A percentile compares a stretch with the other conserved stretches of the same genome.
Evolutionary conservation across 2,888 invertebrate species (phyloP).

Genomic region (Meandrusa payeni): DNA sequence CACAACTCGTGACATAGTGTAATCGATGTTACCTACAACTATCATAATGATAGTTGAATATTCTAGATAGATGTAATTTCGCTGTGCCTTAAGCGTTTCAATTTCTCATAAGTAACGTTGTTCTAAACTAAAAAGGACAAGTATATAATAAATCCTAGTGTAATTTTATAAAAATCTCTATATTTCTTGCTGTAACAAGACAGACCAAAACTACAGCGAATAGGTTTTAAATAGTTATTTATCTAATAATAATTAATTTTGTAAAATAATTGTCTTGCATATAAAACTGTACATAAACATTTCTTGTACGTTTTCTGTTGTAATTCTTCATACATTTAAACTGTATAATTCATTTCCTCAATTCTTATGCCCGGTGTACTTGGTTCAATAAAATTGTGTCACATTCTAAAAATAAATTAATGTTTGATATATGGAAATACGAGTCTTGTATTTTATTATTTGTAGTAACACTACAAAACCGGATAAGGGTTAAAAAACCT

Average conservation of each 20-base stretch:
- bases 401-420: conserved; percentile 59
- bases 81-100: conserved; percentile 80
- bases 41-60: conserved; percentile 61
- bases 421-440: conserved; percentile 57
- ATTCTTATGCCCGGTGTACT: conserved; percentile 19
- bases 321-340: not conserved
- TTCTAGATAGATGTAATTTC: conserved; percentile 72
- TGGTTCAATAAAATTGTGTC: conserved; percentile 43
- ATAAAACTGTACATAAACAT: conserved; percentile 5
- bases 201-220: conserved; percentile 42
- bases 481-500: no score
- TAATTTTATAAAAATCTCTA: conserved; percentile 64
- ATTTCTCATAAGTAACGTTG: conserved; percentile 64
- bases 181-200: conserved; percentile 47
- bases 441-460: conserved; percentile 23
- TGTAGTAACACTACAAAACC: no score
- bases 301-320: conserved; percentile 5
- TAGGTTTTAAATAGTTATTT: conserved; percentile 35
- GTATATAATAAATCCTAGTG: conserved; percentile 48
- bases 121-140: conserved; percentile 51
- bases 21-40: conserved; percentile 74
- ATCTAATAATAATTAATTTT: conserved; percentile 23
- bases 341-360: not conserved
- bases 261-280: conserved; percentile 18
- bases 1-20: conserved; percentile 66